phyloP scores from a whole-genome alignment of 2,797 vertebrate genomes.

The Myotis vivesi region DNA sequence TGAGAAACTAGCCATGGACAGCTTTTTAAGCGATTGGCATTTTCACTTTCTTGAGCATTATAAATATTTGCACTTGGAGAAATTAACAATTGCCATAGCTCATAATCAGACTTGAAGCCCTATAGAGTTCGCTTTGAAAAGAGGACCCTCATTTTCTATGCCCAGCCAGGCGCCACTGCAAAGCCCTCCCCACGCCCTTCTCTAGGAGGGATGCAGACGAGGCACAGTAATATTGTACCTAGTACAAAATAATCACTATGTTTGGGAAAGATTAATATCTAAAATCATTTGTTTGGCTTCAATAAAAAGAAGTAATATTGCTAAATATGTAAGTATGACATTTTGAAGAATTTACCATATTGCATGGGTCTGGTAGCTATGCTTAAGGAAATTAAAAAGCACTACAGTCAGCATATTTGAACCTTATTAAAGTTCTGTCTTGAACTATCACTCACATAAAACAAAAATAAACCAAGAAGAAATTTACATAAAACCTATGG shows the following conservation, averaged over 20 bases:
- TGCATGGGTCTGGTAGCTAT: slow-evolving; percentile 68
- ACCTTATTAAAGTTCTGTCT: slow-evolving; percentile 78
- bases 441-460: slow-evolving; percentile 71
- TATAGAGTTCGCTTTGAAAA: neutral
- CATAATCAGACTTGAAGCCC: neutral
- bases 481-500: slow-evolving; percentile 78
- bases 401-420: slow-evolving; percentile 76
- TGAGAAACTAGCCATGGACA: neutral
- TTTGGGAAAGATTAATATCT: slow-evolving; percentile 75
- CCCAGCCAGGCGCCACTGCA: neutral
- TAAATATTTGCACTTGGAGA: neutral
- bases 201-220: neutral
- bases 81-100: neutral
- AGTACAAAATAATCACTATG: slow-evolving; percentile 66
- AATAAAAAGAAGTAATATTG: slow-evolving; percentile 76
- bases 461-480: slow-evolving; percentile 78
- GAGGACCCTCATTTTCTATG: neutral
- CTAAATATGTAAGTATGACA: slow-evolving; percentile 75
- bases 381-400: slow-evolving; percentile 81
- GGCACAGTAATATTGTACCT: slow-evolving; percentile 13
- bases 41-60: neutral
- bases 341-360: slow-evolving; percentile 77
- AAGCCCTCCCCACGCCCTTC: neutral
- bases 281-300: slow-evolving; percentile 77
- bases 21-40: neutral